Conservation (phyloP, 1,140 invertebrate species). For the Drosophila sturtevanti region DNA sequence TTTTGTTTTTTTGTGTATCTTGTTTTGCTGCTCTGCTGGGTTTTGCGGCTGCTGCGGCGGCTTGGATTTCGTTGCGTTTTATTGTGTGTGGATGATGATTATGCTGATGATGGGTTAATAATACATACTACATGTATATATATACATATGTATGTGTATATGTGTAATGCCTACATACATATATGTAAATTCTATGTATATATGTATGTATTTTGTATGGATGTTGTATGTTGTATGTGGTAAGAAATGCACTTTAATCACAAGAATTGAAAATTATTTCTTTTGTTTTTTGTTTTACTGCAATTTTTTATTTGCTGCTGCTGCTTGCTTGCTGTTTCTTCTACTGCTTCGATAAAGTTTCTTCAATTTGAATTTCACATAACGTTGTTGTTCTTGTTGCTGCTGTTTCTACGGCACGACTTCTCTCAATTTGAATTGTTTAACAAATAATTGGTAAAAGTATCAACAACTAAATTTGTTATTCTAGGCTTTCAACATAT, state of each 20-base stretch:
- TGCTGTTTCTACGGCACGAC: conserved; percentile 50
- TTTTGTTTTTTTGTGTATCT: no score
- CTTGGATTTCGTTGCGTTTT: no score
- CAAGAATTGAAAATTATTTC: conserved; percentile 71
- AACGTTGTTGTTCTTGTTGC: conserved; percentile 28
- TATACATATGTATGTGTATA: conserved; percentile 13
- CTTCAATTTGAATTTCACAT: conserved; percentile 34
- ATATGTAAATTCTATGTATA: no score
- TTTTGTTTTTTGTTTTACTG: background rate
- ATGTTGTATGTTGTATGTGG: conserved; percentile 55
- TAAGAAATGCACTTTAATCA: conserved; percentile 82
- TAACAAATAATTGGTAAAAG: conserved; percentile 78
- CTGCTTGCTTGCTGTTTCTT: background rate
- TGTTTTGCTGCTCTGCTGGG: no score
- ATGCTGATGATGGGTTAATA: no score
- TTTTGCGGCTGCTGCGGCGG: no score
- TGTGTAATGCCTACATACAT: background rate
- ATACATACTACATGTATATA: no score
- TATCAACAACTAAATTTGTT: conserved; percentile 82
- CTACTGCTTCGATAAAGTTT: conserved; percentile 10
- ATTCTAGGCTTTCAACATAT: conserved; percentile 77
- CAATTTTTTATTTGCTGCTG: background rate
- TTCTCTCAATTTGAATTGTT: conserved; percentile 56
- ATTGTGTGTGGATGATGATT: conserved; percentile 20
- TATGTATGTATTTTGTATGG: background rate